A percentile compares a stretch with the other conserved stretches of the same genome.
Evolutionary conservation across 2,113 vertebrate genomes (phyloP).

Genomic region (Furnarius figulus): DNA sequence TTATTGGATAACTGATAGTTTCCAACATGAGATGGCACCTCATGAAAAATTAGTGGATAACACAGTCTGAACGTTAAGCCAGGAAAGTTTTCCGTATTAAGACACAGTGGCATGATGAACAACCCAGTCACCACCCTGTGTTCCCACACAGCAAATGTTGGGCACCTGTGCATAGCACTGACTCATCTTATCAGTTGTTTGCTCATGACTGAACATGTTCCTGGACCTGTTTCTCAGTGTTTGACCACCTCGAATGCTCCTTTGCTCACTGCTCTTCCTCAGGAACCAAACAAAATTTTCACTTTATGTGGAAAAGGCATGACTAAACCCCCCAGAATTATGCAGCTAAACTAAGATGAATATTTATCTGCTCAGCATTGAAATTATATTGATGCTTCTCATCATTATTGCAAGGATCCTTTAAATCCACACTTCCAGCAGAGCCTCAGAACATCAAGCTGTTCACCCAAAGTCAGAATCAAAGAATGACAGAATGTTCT

Average conservation of each 20-base stretch:
- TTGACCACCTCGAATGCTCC: not conserved
- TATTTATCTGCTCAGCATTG: not conserved
- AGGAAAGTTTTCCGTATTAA: conserved; percentile 9
- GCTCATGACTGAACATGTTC: conserved; percentile 1
- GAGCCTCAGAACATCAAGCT: not conserved
- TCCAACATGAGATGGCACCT: not conserved
- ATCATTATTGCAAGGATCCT: not conserved
- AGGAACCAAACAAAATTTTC: not conserved
- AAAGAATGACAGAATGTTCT: not conserved
- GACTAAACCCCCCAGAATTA: not conserved
- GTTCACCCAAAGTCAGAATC: not conserved
- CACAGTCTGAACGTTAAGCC: not conserved
- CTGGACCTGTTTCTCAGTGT: not conserved
- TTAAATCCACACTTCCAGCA: not conserved
- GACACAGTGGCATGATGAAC: conserved; percentile 27
- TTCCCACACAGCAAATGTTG: conserved; percentile 58
- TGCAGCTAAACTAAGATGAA: not conserved
- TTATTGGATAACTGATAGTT: conserved; percentile 5
- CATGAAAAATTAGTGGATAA: conserved; percentile 11
- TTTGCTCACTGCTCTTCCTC: not conserved
- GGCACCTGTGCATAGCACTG: conserved; percentile 51
- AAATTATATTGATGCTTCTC: fast-evolving
- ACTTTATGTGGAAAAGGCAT: not conserved
- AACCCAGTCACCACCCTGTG: conserved; percentile 31
- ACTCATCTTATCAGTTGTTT: conserved; percentile 38